Conservation (phyloP, 2,888 invertebrate genomes). For the Synanthedon andrenaeformis region DNA sequence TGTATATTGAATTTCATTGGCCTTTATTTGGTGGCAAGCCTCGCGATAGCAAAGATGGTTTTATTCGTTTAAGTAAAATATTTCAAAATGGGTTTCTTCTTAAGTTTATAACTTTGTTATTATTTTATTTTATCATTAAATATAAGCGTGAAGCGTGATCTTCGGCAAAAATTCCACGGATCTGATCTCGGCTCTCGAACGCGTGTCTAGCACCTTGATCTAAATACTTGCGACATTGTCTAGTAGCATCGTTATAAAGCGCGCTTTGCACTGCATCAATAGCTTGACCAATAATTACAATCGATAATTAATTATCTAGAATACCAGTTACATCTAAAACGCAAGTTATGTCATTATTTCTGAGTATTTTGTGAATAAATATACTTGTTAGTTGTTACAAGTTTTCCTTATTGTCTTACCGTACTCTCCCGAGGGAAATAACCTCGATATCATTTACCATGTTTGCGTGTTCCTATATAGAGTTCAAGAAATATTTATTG, state of each 20-base stretch:
- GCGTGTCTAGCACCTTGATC: slow-evolving; percentile 69
- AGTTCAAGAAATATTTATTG: too few relatives aligned
- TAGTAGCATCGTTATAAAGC: slow-evolving; percentile 44
- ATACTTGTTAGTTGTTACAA: too few relatives aligned
- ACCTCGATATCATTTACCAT: slow-evolving; percentile 30
- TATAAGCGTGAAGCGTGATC: slow-evolving; percentile 34
- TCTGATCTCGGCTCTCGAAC: slow-evolving; percentile 60
- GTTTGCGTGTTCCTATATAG: slow-evolving; percentile 19
- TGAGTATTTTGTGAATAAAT: too few relatives aligned
- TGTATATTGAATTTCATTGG: too few relatives aligned
- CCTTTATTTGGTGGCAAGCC: too few relatives aligned
- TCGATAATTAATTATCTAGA: too few relatives aligned
- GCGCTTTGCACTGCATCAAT: slow-evolving; percentile 36
- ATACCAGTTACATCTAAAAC: too few relatives aligned
- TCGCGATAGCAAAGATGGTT: too few relatives aligned
- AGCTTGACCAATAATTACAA: slow-evolving; percentile 4
- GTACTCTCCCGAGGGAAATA: slow-evolving; percentile 35
- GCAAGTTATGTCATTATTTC: neutral
- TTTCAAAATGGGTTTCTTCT: too few relatives aligned
- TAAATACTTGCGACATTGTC: slow-evolving; percentile 69
- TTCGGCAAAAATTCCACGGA: slow-evolving; percentile 59
- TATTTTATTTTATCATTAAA: neutral
- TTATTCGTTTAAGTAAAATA: too few relatives aligned
- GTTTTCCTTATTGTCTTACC: neutral
- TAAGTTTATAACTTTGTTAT: too few relatives aligned